Percentiles rank a stretch among this genome's conserved stretches.
phyloP scores from a whole-genome alignment of 35 echinoderm and acorn worm genomes.

The Hemicentrotus pulcherrimus region DNA sequence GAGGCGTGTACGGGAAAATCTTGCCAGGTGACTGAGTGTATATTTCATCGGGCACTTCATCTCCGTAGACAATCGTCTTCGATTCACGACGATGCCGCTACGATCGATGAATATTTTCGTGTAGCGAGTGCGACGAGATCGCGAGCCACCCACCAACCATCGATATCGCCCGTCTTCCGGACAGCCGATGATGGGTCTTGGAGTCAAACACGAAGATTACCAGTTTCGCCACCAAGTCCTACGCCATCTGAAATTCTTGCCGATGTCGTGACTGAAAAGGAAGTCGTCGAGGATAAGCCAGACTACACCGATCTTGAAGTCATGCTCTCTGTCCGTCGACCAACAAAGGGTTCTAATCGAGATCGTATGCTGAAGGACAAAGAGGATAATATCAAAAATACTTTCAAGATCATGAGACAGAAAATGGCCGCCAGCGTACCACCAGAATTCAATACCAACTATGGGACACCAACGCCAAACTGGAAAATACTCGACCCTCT shows the following conservation, averaged over 20 bases:
- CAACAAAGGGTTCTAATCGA: conserved; percentile 90
- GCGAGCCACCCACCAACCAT: conserved; percentile 51
- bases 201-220: conserved; percentile 48
- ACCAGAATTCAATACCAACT: conserved; percentile 89
- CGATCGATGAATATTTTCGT: conserved; percentile 62
- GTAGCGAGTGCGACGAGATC: conserved; percentile 43
- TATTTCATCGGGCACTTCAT: conserved; percentile 60
- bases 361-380: conserved; percentile 91
- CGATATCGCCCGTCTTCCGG: conserved; percentile 74
- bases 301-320: conserved; percentile 69
- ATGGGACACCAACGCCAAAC: conserved; percentile 93
- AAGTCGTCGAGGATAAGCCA: neutral
- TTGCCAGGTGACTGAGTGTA: conserved; percentile 76
- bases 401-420: conserved; percentile 89
- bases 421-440: conserved; percentile 83
- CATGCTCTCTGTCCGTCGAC: conserved; percentile 83
- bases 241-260: conserved; percentile 87
- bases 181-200: conserved; percentile 22
- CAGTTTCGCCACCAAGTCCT: conserved; percentile 73
- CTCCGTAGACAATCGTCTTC: neutral
- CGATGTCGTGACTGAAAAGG: conserved; percentile 52
- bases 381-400: conserved; percentile 75
- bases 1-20: neutral
- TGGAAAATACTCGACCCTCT: conserved; percentile 99
- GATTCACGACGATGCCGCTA: conserved; percentile 41